Conservation (phyloP, 1,140 invertebrate genomes). For the Zaprionus nigranus region DNA sequence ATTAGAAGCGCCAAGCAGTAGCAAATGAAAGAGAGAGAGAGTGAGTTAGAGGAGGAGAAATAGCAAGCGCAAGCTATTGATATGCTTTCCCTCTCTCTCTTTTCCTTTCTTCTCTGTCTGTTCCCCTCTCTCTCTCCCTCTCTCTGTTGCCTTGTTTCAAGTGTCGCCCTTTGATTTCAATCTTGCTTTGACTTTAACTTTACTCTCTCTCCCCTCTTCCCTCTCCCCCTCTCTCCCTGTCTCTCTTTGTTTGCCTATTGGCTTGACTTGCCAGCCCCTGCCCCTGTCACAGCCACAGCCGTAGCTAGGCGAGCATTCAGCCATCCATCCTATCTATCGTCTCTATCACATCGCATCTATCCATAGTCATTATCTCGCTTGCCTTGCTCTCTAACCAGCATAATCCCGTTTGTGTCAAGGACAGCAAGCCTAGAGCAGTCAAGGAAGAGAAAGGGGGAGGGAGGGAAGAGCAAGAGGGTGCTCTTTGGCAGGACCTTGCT, state of each 20-base stretch:
- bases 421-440: constrained; percentile 13
- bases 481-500: not conserved
- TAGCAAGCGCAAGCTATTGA: constrained; percentile 51
- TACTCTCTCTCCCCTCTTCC: not conserved
- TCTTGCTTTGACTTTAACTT: constrained; percentile 39
- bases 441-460: not conserved
- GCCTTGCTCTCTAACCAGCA: constrained; percentile 63
- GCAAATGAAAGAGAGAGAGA: not conserved
- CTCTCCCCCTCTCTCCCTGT: not conserved
- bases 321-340: constrained; percentile 13
- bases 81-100: constrained; percentile 27
- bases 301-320: constrained; percentile 22
- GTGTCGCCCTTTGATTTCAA: constrained; percentile 61
- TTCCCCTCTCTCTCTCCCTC: not conserved
- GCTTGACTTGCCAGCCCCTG: constrained; percentile 16
- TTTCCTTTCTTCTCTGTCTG: not conserved
- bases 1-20: constrained; percentile 52
- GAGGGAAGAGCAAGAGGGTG: not conserved
- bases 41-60: constrained; percentile 13
- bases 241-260: constrained; percentile 8
- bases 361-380: constrained; percentile 69
- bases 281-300: no score
- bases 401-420: constrained; percentile 63
- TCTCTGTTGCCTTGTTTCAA: not conserved
- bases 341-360: constrained; percentile 25